phyloP scores from a whole-genome alignment of 1,140 invertebrate genomes.

The fruit fly (Drosophila melanogaster) region DNA sequence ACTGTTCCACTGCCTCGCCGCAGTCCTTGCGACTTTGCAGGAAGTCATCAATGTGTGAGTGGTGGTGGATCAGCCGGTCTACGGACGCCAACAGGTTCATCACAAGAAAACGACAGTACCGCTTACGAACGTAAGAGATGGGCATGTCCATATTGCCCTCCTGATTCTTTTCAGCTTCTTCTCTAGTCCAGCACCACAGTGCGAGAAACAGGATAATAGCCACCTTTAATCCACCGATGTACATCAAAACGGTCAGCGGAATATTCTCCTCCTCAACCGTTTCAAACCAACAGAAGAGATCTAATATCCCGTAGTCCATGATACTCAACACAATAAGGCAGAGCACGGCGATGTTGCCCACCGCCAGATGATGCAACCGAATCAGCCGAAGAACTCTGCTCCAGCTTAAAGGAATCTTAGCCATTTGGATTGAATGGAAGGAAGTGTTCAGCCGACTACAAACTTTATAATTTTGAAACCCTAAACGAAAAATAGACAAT shows the following conservation, averaged over 20 bases:
- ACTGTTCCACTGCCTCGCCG: conserved; percentile 22
- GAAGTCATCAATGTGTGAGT: not conserved
- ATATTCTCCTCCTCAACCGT: conserved; percentile 3
- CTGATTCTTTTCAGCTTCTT: not conserved
- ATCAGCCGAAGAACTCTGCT: not conserved
- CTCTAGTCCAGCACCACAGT: conserved; percentile 22
- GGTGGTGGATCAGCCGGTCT: conserved; percentile 21
- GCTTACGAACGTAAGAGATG: conserved; percentile 27
- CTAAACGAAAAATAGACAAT: not conserved
- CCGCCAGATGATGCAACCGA: conserved; percentile 7
- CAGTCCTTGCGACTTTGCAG: conserved; percentile 12
- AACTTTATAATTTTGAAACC: conserved; percentile 27
- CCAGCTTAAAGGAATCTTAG: not conserved
- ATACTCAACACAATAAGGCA: conserved; percentile 7
- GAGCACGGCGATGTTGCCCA: conserved; percentile 12
- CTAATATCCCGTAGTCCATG: conserved; percentile 28
- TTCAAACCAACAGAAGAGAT: conserved; percentile 46
- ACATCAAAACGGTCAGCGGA: conserved; percentile 28
- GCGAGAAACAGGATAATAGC: conserved; percentile 28
- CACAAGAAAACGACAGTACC: conserved; percentile 52
- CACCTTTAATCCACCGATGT: conserved; percentile 29
- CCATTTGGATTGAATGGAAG: not conserved
- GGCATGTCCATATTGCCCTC: not conserved
- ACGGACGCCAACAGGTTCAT: conserved; percentile 53
- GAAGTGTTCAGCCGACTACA: not conserved